Evolutionary conservation across 1,140 invertebrate genomes (phyloP), one percentile per base, ranked within the genome.

Genomic region (Mactra quadrangularis): DNA sequence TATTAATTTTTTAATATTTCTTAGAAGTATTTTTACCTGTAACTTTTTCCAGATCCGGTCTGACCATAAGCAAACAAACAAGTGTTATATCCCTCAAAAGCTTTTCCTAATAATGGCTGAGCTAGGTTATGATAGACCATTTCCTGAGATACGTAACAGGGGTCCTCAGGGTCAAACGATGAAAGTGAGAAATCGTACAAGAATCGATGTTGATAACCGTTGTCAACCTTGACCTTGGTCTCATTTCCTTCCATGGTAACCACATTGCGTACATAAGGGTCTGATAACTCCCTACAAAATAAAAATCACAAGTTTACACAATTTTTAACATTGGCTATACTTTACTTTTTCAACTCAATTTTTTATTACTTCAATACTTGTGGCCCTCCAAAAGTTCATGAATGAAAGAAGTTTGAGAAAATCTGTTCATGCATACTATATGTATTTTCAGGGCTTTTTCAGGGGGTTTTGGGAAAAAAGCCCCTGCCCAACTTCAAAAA

Each of bases 11-110:
- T n/a, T n/a, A n/a, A n/a, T n/a, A n/a, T n/a, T n/a, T n/a, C n/a
- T n/a, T n/a, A n/a, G n/a, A n/a, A n/a, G n/a, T n/a, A n/a, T n/a
- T n/a, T n/a, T 22, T 76, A 93, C 92, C 92, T 95, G 86, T 94
- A 95, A 41, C 97, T 98, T 94, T 99, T 99, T 0, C 98, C 98
- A 89, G 96, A 97, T 38, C 97, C 97, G 9, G 97, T 99, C 93
- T 99, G 98, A 0, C 98, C 98, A 93, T 99, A 99, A 3, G 98
- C 98, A 95, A 98, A 98, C 53, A 99, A 96, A 74, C 92, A 93
- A 0, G 92, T 92, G 72, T 93, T 93, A 83, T 93, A 93, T 31
- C 93, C 93, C 64, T 93, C 91, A 79, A 93, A 92, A 15, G 92
- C 92, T 72, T 92, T 92, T 1, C 84, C 90, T 25, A 93, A 83